phyloP scores from a whole-genome alignment of 1,140 invertebrate genomes.

The Trichoplusia ni region DNA sequence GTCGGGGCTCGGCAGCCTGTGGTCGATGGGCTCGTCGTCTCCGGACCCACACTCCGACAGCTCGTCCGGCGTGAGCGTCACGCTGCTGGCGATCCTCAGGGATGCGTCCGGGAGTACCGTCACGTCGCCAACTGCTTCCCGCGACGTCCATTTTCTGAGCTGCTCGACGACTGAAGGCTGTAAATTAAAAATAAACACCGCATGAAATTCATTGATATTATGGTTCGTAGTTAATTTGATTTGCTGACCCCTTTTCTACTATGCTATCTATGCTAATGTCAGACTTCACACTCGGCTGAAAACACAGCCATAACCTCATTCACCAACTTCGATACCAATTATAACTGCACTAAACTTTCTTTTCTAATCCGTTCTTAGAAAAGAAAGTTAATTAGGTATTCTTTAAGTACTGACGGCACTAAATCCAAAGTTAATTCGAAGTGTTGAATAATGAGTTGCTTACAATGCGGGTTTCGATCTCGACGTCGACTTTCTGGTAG shows the following conservation, averaged over 20 bases:
- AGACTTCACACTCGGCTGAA: too few relatives aligned
- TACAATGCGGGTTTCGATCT: constrained; percentile 94
- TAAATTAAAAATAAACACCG: too few relatives aligned
- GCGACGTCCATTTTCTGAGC: constrained; percentile 91
- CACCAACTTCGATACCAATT: too few relatives aligned
- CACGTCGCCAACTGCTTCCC: constrained; percentile 90
- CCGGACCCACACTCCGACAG: constrained; percentile 81
- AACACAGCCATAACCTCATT: too few relatives aligned
- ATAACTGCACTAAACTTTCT: too few relatives aligned
- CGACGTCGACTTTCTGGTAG: constrained; percentile 87
- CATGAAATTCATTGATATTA: too few relatives aligned
- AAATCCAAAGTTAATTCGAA: not conserved
- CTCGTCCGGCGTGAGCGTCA: constrained; percentile 79
- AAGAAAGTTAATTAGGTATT: too few relatives aligned
- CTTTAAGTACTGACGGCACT: too few relatives aligned
- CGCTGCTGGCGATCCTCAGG: constrained; percentile 79
- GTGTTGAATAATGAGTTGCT: constrained; percentile 67
- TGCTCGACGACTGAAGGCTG: constrained; percentile 91
- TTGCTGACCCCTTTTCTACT: too few relatives aligned
- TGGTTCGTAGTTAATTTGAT: not conserved
- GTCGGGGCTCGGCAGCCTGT: constrained; percentile 91
- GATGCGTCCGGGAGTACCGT: constrained; percentile 89
- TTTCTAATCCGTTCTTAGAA: too few relatives aligned
- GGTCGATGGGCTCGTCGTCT: constrained; percentile 88
- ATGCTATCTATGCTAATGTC: too few relatives aligned